Base-by-base conservation (phyloP, 2,113 vertebrate species). In the Anseranas semipalmata region DNA sequence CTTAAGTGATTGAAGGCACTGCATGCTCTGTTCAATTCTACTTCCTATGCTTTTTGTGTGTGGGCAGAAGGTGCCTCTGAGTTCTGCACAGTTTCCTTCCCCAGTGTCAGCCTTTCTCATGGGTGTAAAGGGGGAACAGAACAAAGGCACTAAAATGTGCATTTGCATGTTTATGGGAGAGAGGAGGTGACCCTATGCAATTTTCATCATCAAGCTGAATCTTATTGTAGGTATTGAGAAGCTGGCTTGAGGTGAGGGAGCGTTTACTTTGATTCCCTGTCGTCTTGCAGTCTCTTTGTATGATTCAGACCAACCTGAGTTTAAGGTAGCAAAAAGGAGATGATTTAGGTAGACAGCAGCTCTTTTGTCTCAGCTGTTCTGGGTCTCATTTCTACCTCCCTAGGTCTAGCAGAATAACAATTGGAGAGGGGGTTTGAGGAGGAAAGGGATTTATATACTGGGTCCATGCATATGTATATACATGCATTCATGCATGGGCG, bases 401-500 rank as follows among this genome's bases (percentile, higher is more conserved):
- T 68, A 11, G 56, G 6, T 1, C 21, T 22, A 62, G 46, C 52
- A 50, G 50, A 75, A 41, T 3, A 63, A 30, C 30, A 37, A 10
- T 19, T 88, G 39, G 58, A 62, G 48, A 65, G 12, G 19, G 21
- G 8, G 65, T 87, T 48, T 68, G 43, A 50, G 71, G 52, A 67
- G 16, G 15, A 7, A 11, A 15, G 33, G 32, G 28, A 17, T 65
- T 68, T 41, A 65, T 33, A 28, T 9, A 8, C 33, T 21, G 37
- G 8, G 10, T 48, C 13, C 11, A 0, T 21, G 25, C 5, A 1
- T 39, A 9, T 14, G 10, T 55, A 3, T 21, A 6, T 87, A 41
- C 2, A 1, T 1, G 3, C 37, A 75, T 13, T n/a, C n/a, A n/a
- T n/a, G n/a, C n/a, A n/a, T n/a, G n/a, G n/a, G 7, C 15, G 21